Conservation (phyloP, 2,888 invertebrate species). For the Sphaerophoria rueppellii region DNA sequence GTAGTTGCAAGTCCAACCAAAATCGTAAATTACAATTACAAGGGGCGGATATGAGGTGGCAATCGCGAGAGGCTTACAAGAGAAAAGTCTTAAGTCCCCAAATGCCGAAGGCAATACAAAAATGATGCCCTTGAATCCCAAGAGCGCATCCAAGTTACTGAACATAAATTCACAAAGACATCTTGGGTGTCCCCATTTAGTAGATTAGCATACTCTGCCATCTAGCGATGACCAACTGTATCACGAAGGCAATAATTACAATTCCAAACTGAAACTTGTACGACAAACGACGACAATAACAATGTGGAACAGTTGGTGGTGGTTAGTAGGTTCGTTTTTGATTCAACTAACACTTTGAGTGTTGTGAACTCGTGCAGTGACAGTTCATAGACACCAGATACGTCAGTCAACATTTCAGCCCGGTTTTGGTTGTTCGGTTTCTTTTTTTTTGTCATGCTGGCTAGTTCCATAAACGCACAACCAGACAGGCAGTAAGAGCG, state of each 20-base stretch:
- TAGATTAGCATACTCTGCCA: constrained; percentile 61
- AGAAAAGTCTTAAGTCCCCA: constrained; percentile 7
- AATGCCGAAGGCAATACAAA: background rate
- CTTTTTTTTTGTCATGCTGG: constrained; percentile 57
- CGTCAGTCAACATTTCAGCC: constrained; percentile 22
- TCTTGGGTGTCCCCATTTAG: constrained; percentile 63
- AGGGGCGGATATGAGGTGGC: constrained; percentile 10
- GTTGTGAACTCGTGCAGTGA: constrained; percentile 59
- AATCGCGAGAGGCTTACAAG: background rate
- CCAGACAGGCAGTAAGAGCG: constrained; percentile 46
- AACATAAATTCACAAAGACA: background rate
- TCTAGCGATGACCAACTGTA: constrained; percentile 42
- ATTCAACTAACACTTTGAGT: constrained; percentile 24
- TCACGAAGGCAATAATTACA: constrained; percentile 24
- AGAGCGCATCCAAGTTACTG: constrained; percentile 10
- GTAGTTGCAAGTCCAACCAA: constrained; percentile 52
- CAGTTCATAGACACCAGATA: constrained; percentile 65
- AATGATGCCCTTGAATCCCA: constrained; percentile 58
- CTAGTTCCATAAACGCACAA: constrained; percentile 64
- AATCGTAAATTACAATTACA: constrained; percentile 71
- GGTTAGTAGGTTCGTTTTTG: constrained; percentile 3
- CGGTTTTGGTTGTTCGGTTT: constrained; percentile 39
- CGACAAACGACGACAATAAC: constrained; percentile 5
- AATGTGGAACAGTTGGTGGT: constrained; percentile 51
- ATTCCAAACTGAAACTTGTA: background rate